Base-by-base conservation (phyloP, 2,113 vertebrate species). In the Pollimyrus isidori region DNA sequence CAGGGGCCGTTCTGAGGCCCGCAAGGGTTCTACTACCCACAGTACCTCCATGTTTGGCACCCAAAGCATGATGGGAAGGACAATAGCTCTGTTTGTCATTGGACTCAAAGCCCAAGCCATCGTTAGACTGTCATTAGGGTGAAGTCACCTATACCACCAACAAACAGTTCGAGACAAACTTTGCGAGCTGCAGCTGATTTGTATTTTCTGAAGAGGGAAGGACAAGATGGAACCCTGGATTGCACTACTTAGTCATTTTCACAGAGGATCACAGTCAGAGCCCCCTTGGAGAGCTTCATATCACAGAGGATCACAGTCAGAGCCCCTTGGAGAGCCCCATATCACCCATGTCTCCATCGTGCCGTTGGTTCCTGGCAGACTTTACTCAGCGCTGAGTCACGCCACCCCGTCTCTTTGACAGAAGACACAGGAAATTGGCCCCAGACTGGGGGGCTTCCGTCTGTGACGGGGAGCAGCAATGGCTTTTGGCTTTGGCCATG, bases 391-490 rank as follows among this genome's bases (percentile, higher is more conserved):
- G 10, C 85, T 56, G 50, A 87, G 85, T 87, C 50, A 87, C 50
- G 17, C 7, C 10, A 7, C 13, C 50, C 30, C 35, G 49, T 53
- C 45, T 53, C 50, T 87, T 35, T 87, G 26, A 87, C 23, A 87
- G 50, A 87, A 87, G 85, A 87, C 48, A 87, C 48, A 53, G 85
- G 85, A 53, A 52, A 87, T 39, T 50, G 50, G 85, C n/a, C 46
- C 26, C 85, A 35, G 50, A 87, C 3, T 21, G 15, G 46, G 26
- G 85, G 26, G 85, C 48, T 87, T 87, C 50, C 85, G 23, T 52
- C 84, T 50, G 84, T 48, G 23, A 86, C n/a, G n/a, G n/a, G 89
- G 93, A 86, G 69, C 96, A 97, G 86, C 97, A 97, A 89, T 94
- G 92, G 4, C 94, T 89, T 90, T 94, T 94, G 91, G 93, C 94